Base-by-base conservation (phyloP, 2,888 invertebrate genomes). In the Neoaliturus tenellus region DNA sequence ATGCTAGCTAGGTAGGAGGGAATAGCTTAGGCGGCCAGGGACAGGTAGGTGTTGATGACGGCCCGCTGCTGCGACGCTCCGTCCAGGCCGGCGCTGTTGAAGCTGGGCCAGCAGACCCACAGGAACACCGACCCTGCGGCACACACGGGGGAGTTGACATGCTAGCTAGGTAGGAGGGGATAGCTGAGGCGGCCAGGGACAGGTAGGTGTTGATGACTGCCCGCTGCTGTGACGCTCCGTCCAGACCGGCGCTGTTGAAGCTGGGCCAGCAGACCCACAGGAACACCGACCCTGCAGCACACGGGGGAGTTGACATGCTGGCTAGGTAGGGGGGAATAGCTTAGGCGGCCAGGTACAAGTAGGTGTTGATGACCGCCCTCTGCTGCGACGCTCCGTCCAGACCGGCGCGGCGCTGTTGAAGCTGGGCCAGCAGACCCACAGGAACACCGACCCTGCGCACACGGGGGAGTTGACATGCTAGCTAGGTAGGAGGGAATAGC, bases 201-300 rank as follows among this genome's bases (percentile, higher is more conserved):
- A 98, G 92, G 89, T 98, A 98, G 0, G 99, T 98, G 93, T 99
- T 99, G 90, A 98, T 93, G 86, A 98, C 94, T 33, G 98, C 98
- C 85, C 98, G 93, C 88, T 95, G 94, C 87, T 95, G 95, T 87
- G 95, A 95, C 86, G 94, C 93, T 78, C 94, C 94, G 0, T 94
- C 93, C 33, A 96, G 92, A 81, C 96, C 93, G 0, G 95, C 97
- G 1, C 96, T 95, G 92, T 99, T 99, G 92, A 99, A 99, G 85
- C 98, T 98, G 0, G 99, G 99, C 98, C 98, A 99, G 91, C 96
- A 99, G 83, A 98, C 92, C 98, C 98, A 99, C 69, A 99, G 92
- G 91, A 99, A 98, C 82, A 98, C 91, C 0, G 98, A 97, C 83
- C 98, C 97, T 97, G 89, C 14, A 97, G 83, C 98, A 97, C 97